Evolutionary conservation across 2,113 vertebrate species (phyloP).

Genomic region (Candoia aspera): DNA sequence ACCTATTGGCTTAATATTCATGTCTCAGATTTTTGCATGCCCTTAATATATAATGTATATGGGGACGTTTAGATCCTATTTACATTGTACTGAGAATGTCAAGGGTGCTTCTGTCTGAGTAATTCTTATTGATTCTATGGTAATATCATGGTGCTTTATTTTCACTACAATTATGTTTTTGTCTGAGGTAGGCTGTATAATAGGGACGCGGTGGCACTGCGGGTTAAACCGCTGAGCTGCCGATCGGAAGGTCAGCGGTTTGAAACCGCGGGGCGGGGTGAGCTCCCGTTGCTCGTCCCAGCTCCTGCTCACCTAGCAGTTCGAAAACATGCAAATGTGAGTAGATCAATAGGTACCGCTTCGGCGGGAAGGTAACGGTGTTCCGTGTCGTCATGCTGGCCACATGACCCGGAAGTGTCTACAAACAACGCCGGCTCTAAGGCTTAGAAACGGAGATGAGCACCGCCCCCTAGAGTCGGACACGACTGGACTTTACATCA

Average conservation of each 20-base stretch:
- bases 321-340: too few species aligned
- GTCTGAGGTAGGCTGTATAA: not conserved
- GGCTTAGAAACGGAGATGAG: too few species aligned
- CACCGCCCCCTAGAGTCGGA: too few species aligned
- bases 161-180: not conserved
- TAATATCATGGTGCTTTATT: not conserved
- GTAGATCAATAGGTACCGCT: too few species aligned
- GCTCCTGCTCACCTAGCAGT: too few species aligned
- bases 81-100: not conserved
- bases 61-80: not conserved
- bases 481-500: not conserved
- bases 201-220: not conserved
- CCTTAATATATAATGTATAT: not conserved
- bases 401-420: too few species aligned
- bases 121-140: not conserved
- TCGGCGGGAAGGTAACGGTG: too few species aligned
- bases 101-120: not conserved
- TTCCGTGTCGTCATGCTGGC: too few species aligned
- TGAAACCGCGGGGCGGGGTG: too few species aligned
- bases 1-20: not conserved
- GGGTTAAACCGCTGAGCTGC: not conserved
- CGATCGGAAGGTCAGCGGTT: too few species aligned
- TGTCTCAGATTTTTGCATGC: not conserved
- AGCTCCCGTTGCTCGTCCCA: too few species aligned
- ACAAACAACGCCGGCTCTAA: too few species aligned